A percentile compares a stretch with the other conserved stretches of the same genome.
Conservation (phyloP, 2,797 vertebrate species). For the Telmatherina bonti region DNA sequence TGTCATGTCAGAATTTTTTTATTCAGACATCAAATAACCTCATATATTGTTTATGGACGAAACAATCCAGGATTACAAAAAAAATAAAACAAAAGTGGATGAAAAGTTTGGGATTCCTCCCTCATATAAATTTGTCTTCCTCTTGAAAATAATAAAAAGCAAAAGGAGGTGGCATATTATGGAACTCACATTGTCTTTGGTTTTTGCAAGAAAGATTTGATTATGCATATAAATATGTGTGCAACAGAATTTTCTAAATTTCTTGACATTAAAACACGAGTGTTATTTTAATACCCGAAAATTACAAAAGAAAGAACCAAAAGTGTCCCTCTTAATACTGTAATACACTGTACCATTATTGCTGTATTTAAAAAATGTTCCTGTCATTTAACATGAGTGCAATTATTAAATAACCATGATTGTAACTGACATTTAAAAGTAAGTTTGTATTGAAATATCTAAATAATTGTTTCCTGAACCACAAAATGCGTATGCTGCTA, state of each 20-base stretch:
- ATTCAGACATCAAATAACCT: not conserved
- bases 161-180: not conserved
- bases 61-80: not conserved
- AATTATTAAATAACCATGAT: not conserved
- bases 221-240: constrained; percentile 55
- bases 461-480: constrained; percentile 3
- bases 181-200: constrained; percentile 71
- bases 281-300: constrained; percentile 21
- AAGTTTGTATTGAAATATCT: constrained; percentile 23
- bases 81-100: not conserved
- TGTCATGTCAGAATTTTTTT: not conserved
- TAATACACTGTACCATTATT: constrained; percentile 6
- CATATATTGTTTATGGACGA: not conserved
- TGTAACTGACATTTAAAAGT: not conserved
- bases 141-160: not conserved
- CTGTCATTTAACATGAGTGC: not conserved
- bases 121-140: not conserved
- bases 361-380: not conserved
- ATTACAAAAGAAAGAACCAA: constrained; percentile 14
- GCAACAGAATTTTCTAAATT: not conserved
- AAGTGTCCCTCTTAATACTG: constrained; percentile 38
- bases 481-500: not conserved
- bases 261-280: constrained; percentile 12
- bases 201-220: constrained; percentile 36
- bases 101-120: not conserved